Percentiles rank a stretch among this genome's conserved stretches.
Conservation (phyloP, 2,797 vertebrate genomes). For the Denticeps clupeoides region DNA sequence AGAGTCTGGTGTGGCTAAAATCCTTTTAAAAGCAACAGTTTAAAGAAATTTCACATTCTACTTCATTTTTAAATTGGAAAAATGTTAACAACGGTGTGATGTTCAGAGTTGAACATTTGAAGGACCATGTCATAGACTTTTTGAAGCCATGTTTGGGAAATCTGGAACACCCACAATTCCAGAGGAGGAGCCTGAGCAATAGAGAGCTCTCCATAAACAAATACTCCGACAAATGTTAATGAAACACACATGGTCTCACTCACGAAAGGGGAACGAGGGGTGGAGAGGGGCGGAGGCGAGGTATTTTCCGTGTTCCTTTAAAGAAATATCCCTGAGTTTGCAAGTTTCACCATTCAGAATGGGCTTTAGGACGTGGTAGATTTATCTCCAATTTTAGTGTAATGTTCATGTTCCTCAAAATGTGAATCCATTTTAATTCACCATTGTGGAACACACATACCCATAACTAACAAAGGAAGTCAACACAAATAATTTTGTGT, state of each 20-base stretch:
- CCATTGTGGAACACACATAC: no score
- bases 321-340: constrained; percentile 25
- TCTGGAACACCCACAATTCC: constrained; percentile 34
- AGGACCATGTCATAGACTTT: constrained; percentile 31
- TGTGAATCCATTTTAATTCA: no score
- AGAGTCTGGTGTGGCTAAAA: no score
- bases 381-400: no score
- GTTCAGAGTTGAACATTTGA: neutral
- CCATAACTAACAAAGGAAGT: no score
- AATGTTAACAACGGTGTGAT: neutral
- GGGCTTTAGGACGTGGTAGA: neutral
- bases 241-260: constrained; percentile 38
- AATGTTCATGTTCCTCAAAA: no score
- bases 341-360: constrained; percentile 18
- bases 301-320: constrained; percentile 31
- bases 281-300: constrained; percentile 20
- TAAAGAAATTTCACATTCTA: no score
- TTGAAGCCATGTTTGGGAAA: constrained; percentile 27
- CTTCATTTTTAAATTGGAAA: no score
- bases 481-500: no score
- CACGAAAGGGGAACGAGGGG: constrained; percentile 22
- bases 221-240: constrained; percentile 39
- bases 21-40: no score
- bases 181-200: constrained; percentile 23
- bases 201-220: constrained; percentile 37